A percentile compares a stretch with the other conserved stretches of the same genome.
Conservation (phyloP, 2,888 invertebrate species). For the Drosophila nigricruria region DNA sequence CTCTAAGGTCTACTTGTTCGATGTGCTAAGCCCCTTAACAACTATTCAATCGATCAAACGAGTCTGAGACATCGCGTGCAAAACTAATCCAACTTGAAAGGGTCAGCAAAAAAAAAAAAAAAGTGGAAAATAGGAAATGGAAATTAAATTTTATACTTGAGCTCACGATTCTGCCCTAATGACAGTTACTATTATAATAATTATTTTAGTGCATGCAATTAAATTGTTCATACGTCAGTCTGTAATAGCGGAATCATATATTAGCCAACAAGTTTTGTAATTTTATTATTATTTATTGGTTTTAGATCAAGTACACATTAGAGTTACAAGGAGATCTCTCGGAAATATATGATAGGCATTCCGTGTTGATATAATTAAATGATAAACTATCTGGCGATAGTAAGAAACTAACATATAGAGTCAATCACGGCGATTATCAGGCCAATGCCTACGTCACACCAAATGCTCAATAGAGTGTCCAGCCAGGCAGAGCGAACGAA, state of each 20-base stretch:
- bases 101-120: conserved; percentile 4
- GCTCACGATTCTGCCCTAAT: conserved; percentile 24
- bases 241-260: neutral
- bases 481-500: conserved; percentile 1
- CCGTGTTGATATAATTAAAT: conserved; percentile 9
- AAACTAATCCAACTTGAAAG: conserved; percentile 26
- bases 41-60: neutral
- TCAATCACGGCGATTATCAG: conserved; percentile 21
- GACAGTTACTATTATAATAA: conserved; percentile 25
- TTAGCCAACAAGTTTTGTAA: neutral
- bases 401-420: neutral
- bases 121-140: conserved; percentile 9
- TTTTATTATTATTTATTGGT: neutral
- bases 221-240: conserved; percentile 2
- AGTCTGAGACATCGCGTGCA: conserved; percentile 37
- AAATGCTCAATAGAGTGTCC: neutral
- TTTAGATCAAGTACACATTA: conserved; percentile 1
- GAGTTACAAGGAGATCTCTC: neutral
- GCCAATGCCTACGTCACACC: conserved; percentile 23
- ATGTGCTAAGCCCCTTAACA: conserved; percentile 36
- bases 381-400: conserved; percentile 24
- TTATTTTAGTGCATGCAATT: conserved; percentile 21
- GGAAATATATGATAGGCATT: conserved; percentile 20
- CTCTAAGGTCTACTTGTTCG: conserved; percentile 5
- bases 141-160: conserved; percentile 11